phyloP scores from a whole-genome alignment of 2,797 vertebrate genomes.

The Trachurus trachurus region DNA sequence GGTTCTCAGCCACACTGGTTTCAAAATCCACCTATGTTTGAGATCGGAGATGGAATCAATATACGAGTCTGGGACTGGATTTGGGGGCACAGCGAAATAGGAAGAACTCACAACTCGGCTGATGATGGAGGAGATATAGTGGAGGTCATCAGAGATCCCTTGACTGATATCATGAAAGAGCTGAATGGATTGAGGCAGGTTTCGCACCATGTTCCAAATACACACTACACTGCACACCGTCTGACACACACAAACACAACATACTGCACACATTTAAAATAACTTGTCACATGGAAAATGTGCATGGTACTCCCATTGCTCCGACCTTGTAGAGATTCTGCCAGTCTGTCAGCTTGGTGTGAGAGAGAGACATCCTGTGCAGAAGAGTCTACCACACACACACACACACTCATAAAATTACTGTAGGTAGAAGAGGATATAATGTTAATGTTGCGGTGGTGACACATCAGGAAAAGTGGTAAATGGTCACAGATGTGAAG shows the following conservation, averaged over 20 bases:
- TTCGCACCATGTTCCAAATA: constrained; percentile 91
- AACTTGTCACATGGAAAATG: background rate
- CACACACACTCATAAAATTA: constrained; percentile 41
- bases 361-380: constrained; percentile 92
- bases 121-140: constrained; percentile 91
- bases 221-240: constrained; percentile 92
- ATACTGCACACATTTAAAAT: constrained; percentile 5
- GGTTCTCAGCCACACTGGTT: constrained; percentile 89
- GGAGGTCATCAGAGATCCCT: constrained; percentile 92
- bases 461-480: background rate
- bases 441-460: constrained; percentile 11
- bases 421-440: constrained; percentile 5
- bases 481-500: constrained; percentile 19
- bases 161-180: constrained; percentile 91
- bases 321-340: constrained; percentile 93
- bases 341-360: constrained; percentile 95
- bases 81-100: background rate
- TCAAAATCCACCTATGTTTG: constrained; percentile 93
- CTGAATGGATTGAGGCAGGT: constrained; percentile 90
- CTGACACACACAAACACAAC: constrained; percentile 70
- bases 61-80: background rate
- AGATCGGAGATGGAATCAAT: constrained; percentile 34
- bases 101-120: constrained; percentile 89
- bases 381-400: constrained; percentile 87
- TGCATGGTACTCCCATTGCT: background rate